Evolutionary conservation across 2,113 vertebrate species (phyloP).

Genomic region (Girardinichthys multiradiatus): DNA sequence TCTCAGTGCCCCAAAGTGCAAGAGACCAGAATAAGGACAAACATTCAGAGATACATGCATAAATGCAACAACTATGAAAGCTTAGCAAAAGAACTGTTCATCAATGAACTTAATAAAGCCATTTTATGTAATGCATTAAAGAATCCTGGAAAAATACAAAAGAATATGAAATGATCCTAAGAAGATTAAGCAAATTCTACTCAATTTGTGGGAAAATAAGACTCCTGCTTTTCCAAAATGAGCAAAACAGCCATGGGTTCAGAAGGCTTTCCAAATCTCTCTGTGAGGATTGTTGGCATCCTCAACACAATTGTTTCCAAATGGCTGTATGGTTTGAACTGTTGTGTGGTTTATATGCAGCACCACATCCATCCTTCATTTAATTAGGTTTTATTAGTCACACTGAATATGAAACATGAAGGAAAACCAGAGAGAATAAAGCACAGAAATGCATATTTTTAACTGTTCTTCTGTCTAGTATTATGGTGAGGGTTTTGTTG

Average conservation of each 20-base stretch:
- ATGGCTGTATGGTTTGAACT: neutral
- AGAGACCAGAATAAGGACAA: neutral
- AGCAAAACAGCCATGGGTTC: neutral
- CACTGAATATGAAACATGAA: neutral
- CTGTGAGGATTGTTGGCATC: no score
- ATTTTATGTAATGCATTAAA: neutral
- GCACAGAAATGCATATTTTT: neutral
- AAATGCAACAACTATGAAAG: no score
- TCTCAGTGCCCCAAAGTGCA: neutral
- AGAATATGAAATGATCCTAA: neutral
- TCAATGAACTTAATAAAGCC: no score
- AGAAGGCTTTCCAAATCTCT: neutral
- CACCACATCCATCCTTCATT: neutral
- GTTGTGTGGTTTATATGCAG: neutral
- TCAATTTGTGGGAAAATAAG: neutral
- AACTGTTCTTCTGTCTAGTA: neutral
- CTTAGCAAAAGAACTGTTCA: no score
- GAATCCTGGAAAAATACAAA: neutral
- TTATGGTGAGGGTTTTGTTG: neutral
- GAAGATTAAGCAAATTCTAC: neutral
- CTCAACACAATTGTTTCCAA: neutral
- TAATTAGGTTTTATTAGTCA: neutral
- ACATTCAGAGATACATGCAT: neutral
- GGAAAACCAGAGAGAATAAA: neutral
- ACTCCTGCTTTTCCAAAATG: neutral